Base-by-base conservation (phyloP, 2,113 vertebrate genomes). In the Aldabrachelys gigantea region DNA sequence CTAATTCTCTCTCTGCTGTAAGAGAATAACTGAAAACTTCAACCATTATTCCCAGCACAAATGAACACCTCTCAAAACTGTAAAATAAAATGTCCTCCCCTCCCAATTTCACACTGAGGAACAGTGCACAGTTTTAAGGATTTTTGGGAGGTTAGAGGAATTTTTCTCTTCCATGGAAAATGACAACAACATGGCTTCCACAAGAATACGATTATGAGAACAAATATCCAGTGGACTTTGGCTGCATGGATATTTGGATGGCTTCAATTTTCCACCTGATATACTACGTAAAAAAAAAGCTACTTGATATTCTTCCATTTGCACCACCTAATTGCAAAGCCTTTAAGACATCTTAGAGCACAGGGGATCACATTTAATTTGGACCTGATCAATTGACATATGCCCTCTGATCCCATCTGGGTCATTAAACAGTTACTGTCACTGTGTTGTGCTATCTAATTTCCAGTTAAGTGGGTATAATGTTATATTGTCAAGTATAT, bases 21-120 rank as follows among this genome's bases (percentile, higher is more conserved):
- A 38, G 6, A 90, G 5, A 0, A 0, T 10, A 7, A 41, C 53
- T 85, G 10, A 80, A 92, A 87, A 53, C 17, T 35, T 79, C 31
- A 93, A 84, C 47, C 29, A 83, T 25, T 47, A 8, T 84, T 5
- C 41, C 95, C 50, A 76, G 50, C 35, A 22, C 12, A 10, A 6
- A 10, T 2, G 8, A 65, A 35, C 12, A 7, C 31, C 35, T 69
- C 62, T n/a, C 35, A 13, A 69, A n/a, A 69, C 62, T 8, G 2
- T n/a, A 69, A 69, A 69, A 69, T 69, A n/a, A 69, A 69, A 69
- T 69, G 8, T 69, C 31, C 62, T 65, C 31, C 31, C 62, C 16
- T 69, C 31, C 62, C 62, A 69, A 69, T n/a, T 69, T 69, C 62
- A n/a, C 16, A 69, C 35, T n/a, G 31, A 69, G 62, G 17, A 69